Percentiles rank a stretch among this genome's conserved stretches.
Conservation (phyloP, 2,797 vertebrate genomes). For the Falco novaeseelandiae region DNA sequence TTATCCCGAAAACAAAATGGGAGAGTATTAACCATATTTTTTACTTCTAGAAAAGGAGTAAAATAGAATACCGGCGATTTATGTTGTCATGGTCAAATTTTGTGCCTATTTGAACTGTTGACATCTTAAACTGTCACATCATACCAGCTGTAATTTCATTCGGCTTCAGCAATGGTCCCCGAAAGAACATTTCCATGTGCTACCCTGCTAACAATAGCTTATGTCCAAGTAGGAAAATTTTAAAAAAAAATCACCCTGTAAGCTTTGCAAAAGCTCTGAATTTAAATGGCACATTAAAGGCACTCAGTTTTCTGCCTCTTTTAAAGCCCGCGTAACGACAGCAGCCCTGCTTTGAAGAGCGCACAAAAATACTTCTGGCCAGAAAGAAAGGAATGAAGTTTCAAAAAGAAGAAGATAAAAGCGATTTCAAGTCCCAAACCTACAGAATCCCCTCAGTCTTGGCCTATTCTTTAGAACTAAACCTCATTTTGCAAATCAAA, state of each 20-base stretch:
- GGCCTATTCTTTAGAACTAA: slow-evolving; percentile 43
- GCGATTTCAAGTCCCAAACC: slow-evolving; percentile 37
- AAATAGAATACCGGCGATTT: neutral
- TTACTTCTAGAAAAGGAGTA: neutral
- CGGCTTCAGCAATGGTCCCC: neutral
- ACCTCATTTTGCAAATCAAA: slow-evolving; percentile 63
- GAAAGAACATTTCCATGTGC: neutral
- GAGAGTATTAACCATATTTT: neutral
- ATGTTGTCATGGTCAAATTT: neutral
- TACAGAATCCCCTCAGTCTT: slow-evolving; percentile 8
- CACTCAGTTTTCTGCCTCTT: neutral
- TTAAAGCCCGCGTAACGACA: neutral
- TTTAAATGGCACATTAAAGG: neutral
- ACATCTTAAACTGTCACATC: neutral
- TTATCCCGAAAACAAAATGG: slow-evolving; percentile 8
- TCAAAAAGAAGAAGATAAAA: slow-evolving; percentile 62
- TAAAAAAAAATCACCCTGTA: neutral
- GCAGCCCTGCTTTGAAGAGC: neutral
- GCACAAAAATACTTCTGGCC: slow-evolving; percentile 21
- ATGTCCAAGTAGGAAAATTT: neutral
- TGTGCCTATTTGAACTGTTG: neutral
- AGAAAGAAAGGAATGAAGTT: neutral
- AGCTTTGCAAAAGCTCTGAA: neutral
- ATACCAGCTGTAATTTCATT: neutral
- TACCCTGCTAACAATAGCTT: neutral